Evolutionary conservation across 2,113 vertebrate species (phyloP).

Genomic region (Cephalopholis sonnerati): DNA sequence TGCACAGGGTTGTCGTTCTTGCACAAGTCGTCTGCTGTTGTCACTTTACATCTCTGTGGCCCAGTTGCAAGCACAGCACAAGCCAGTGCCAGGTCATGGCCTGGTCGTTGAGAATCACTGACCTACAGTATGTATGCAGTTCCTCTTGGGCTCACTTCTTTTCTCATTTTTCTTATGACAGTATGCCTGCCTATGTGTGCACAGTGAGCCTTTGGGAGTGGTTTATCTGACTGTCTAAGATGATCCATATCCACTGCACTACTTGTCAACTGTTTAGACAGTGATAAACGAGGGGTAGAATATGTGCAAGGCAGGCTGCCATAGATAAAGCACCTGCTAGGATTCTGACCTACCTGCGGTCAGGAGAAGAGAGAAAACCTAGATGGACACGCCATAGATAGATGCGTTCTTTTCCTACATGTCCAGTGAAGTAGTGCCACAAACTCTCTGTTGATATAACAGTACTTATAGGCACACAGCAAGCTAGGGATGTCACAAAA

Average conservation of each 20-base stretch:
- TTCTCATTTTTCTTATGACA: constrained; percentile 40
- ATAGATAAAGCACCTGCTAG: constrained; percentile 60
- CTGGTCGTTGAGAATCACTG: constrained; percentile 11
- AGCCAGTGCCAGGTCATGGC: constrained; percentile 22
- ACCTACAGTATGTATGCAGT: constrained; percentile 11
- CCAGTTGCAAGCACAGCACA: constrained; percentile 6
- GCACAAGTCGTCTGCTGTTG: constrained; percentile 4
- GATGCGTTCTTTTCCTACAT: neutral
- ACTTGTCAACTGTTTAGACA: constrained; percentile 69
- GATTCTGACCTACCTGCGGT: constrained; percentile 60
- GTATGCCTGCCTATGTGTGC: constrained; percentile 25
- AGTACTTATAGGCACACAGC: neutral
- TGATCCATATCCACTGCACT: constrained; percentile 75
- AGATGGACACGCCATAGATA: constrained; percentile 5
- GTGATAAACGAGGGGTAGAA: constrained; percentile 72
- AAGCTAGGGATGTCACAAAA: neutral
- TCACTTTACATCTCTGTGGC: constrained; percentile 1
- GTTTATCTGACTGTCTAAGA: constrained; percentile 68
- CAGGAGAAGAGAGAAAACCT: constrained; percentile 38
- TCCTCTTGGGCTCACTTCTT: constrained; percentile 35
- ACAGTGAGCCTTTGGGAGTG: constrained; percentile 56
- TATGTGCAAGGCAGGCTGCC: constrained; percentile 63
- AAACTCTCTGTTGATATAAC: neutral
- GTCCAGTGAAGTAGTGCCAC: neutral
- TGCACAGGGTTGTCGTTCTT: neutral